Percentiles rank a stretch among this genome's conserved stretches.
phyloP scores from a whole-genome alignment of 1,140 invertebrate species.

The Antheraea mylitta region DNA sequence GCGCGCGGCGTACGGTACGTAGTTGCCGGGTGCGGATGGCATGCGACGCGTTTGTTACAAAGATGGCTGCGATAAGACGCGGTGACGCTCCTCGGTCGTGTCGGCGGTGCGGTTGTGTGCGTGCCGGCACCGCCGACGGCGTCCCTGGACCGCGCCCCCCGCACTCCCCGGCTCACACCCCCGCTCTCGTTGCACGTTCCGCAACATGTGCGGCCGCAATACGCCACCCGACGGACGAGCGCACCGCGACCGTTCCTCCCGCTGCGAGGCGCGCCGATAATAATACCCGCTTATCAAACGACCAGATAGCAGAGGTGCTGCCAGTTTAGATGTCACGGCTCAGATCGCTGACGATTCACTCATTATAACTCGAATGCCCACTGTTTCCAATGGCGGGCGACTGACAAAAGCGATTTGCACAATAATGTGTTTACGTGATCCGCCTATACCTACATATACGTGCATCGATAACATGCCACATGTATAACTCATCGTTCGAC shows the following conservation, averaged over 20 bases:
- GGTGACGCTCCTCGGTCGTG: slow-evolving; percentile 66
- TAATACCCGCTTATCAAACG: slow-evolving; percentile 65
- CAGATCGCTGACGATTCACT: slow-evolving; percentile 47
- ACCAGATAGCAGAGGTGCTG: slow-evolving; percentile 75
- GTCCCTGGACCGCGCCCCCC: slow-evolving; percentile 50
- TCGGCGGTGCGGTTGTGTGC: slow-evolving; percentile 54
- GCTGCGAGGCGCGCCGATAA: slow-evolving; percentile 62
- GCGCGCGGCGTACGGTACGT: slow-evolving; percentile 50
- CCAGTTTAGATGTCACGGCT: slow-evolving; percentile 69
- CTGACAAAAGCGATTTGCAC: slow-evolving; percentile 24
- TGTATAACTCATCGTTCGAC: neutral
- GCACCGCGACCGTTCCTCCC: slow-evolving; percentile 45
- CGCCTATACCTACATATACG: neutral
- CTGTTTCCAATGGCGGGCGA: slow-evolving; percentile 27
- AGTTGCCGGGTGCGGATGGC: slow-evolving; percentile 67
- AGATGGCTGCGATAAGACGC: slow-evolving; percentile 75
- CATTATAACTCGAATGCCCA: slow-evolving; percentile 47
- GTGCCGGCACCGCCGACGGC: slow-evolving; percentile 32
- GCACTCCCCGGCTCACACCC: slow-evolving; percentile 35
- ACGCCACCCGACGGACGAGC: slow-evolving; percentile 47
- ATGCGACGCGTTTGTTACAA: slow-evolving; percentile 68
- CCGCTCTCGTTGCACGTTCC: slow-evolving; percentile 56
- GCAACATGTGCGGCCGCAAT: slow-evolving; percentile 60
- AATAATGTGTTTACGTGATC: slow-evolving; percentile 1
- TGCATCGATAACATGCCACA: neutral